Percentiles rank a stretch among this genome's conserved stretches.
Evolutionary conservation across 2,888 invertebrate species (phyloP).

Genomic region (Rhagophthalmus giganteus): DNA sequence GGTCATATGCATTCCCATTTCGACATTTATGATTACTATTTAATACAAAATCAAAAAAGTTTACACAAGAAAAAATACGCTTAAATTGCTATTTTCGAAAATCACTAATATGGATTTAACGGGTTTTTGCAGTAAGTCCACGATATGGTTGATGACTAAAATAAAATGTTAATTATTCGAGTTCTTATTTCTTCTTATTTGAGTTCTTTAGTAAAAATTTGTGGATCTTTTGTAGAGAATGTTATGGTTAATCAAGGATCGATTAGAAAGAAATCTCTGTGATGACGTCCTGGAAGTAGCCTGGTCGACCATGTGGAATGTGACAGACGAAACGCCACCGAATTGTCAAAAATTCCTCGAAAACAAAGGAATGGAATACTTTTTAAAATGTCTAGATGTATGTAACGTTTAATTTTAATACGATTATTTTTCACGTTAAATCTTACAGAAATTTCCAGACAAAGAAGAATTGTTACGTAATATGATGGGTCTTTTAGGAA

Average conservation of each 20-base stretch:
- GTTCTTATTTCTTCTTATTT: too few species aligned
- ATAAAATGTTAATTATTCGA: too few species aligned
- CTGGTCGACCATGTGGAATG: slow-evolving; percentile 99
- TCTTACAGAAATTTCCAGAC: slow-evolving; percentile 75
- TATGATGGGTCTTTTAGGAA: slow-evolving; percentile 97
- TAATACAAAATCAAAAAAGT: too few species aligned
- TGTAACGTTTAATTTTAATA: slow-evolving; percentile 38
- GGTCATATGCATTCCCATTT: too few species aligned
- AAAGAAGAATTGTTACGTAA: slow-evolving; percentile 90
- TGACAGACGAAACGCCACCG: slow-evolving; percentile 92
- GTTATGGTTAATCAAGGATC: slow-evolving; percentile 82
- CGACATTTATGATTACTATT: too few species aligned
- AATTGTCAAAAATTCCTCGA: slow-evolving; percentile 92
- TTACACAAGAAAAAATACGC: too few species aligned
- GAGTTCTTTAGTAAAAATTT: too few species aligned
- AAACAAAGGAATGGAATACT: slow-evolving; percentile 86
- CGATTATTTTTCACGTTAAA: too few species aligned
- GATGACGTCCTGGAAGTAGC: slow-evolving; percentile 97
- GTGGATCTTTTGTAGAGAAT: slow-evolving; percentile 78
- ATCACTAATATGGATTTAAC: too few species aligned
- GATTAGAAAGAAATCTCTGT: slow-evolving; percentile 74
- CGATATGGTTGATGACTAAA: too few species aligned
- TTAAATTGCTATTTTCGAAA: too few species aligned
- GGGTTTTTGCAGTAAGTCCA: too few species aligned
- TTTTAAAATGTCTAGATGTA: slow-evolving; percentile 85